Evolutionary conservation across 2,888 invertebrate species (phyloP), one percentile per base, ranked within the genome.

Genomic region (Apamea crenata): DNA sequence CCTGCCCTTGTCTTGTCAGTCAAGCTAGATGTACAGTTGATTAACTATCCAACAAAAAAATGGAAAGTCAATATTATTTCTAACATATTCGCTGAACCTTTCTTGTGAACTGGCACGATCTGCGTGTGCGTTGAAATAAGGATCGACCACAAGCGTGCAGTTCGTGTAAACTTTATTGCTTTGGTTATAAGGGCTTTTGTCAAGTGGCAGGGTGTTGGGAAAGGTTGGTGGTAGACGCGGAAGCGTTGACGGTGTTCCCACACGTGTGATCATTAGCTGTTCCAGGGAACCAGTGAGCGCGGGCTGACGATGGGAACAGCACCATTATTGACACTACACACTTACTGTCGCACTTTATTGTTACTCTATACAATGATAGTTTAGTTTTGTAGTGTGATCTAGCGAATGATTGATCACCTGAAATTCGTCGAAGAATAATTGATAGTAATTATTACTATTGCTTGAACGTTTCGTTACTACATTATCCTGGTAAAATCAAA

Each of bases 191-290:
- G 71, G 71, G 72, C 29, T 70, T 40, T 61, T 71, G 61, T 88
- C 61, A 70, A 74, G 0, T 73, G 71, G 25, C n/a, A 29, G 21
- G 18, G 18, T 69, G 18, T 14, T 67, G 53, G n/a, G n/a, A 59
- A 66, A 72, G 32, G 50, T 78, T 82, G 74, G 63, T 59, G 68
- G 77, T 80, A 71, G 77, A 94, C 91, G 91, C 95, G 95, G 95
- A 95, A 95, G 93, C 88, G 77, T 80, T 80, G 78, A 79, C 84
- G 87, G 80, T 86, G 89, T 94, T 94, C 94, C 94, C 95, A 95
- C 94, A 94, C 93, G 92, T 91, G 93, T 87, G 91, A 92, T 94
- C 95, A 95, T 95, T 95, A 95, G 93, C 91, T 91, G 93, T 95
- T 96, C 93, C 93, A 93, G 92, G 92, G 94, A 95, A 93, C 84